These are phyloP conservation scores for Lepidurus packardi DNA, from an alignment of 1,140 invertebrate genomes.

Conservation along the genomic window DNA sequence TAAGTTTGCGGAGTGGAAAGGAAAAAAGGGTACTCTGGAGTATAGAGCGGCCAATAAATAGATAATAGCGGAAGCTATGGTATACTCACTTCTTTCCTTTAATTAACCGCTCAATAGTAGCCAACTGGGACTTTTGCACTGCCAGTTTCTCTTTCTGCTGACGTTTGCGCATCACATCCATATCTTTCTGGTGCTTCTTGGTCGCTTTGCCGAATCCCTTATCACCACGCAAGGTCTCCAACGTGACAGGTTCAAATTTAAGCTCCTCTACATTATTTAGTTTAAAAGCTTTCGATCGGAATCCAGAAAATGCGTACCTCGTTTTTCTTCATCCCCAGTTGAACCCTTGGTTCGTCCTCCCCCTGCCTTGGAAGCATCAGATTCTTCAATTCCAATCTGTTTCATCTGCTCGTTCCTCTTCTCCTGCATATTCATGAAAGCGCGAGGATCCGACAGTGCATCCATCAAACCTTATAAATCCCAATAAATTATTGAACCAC, in stretches of 20 bases:
- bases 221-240: slow-evolving; percentile 81
- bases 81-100: slow-evolving; percentile 77
- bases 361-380: slow-evolving; percentile 52
- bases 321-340: slow-evolving; percentile 44
- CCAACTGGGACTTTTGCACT: slow-evolving; percentile 90
- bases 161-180: slow-evolving; percentile 83
- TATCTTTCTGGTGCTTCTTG: slow-evolving; percentile 92
- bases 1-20: background rate
- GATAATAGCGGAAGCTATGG: background rate
- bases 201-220: slow-evolving; percentile 92
- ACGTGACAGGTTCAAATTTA: slow-evolving; percentile 85
- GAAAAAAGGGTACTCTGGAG: no score
- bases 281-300: background rate
- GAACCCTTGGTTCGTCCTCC: slow-evolving; percentile 46
- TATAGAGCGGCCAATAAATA: background rate
- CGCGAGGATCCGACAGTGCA: slow-evolving; percentile 89
- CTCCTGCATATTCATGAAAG: slow-evolving; percentile 81
- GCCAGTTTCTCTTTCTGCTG: slow-evolving; percentile 87
- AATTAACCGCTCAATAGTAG: slow-evolving; percentile 89
- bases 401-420: slow-evolving; percentile 87
- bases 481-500: background rate
- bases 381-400: slow-evolving; percentile 85
- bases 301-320: slow-evolving; percentile 40
- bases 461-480: slow-evolving; percentile 83
- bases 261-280: slow-evolving; percentile 50